Conservation (phyloP, 2,888 invertebrate genomes). For the Noctua janthe region DNA sequence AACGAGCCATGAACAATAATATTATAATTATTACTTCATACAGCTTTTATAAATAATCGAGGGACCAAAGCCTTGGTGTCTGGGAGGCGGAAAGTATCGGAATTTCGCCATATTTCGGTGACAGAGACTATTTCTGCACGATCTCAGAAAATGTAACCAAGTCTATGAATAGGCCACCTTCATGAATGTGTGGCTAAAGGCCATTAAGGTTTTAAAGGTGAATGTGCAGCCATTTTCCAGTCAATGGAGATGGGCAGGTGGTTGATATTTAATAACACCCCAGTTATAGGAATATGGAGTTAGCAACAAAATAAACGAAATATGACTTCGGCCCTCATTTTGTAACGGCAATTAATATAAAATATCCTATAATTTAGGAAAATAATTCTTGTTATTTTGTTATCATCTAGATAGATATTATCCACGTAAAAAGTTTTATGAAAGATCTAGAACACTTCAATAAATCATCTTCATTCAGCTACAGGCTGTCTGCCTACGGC, state of each 20-base stretch:
- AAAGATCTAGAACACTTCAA: constrained; percentile 29
- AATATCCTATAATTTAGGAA: not conserved
- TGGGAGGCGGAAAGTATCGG: constrained; percentile 33
- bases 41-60: constrained; percentile 63
- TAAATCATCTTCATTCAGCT: constrained; percentile 21
- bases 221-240: constrained; percentile 35
- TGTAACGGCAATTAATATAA: not conserved
- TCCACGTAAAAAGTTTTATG: constrained; percentile 6
- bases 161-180: constrained; percentile 54
- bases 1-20: constrained; percentile 66
- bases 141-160: constrained; percentile 41
- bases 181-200: constrained; percentile 43
- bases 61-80: constrained; percentile 28
- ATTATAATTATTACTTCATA: constrained; percentile 67
- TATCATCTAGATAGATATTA: constrained; percentile 12
- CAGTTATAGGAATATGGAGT: not conserved
- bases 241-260: constrained; percentile 16
- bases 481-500: not conserved
- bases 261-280: constrained; percentile 12
- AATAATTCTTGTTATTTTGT: not conserved
- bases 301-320: not conserved
- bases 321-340: not conserved
- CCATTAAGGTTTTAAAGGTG: constrained; percentile 48
- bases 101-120: constrained; percentile 28
- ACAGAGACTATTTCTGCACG: constrained; percentile 31